These are phyloP conservation scores for Holcopasites calliopsidis DNA, from an alignment of 1,140 invertebrate genomes.

Conservation along the genomic window DNA sequence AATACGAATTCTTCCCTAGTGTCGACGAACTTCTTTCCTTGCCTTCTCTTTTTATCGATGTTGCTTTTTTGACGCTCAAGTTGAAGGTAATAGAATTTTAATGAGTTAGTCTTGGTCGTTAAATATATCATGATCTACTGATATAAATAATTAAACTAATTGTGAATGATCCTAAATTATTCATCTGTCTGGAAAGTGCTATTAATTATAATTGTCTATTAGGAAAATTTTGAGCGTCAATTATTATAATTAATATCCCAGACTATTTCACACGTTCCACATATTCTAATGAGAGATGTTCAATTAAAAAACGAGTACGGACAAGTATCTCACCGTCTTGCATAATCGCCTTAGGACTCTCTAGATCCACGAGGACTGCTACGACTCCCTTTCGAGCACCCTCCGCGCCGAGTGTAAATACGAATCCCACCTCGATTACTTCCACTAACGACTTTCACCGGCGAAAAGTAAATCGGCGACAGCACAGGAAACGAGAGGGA, in stretches of 20 bases:
- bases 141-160: too few species aligned
- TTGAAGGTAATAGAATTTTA: too few species aligned
- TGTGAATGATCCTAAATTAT: too few species aligned
- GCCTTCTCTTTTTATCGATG: too few species aligned
- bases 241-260: background rate
- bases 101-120: too few species aligned
- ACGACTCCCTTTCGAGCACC: constrained; percentile 34
- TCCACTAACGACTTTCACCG: constrained; percentile 36
- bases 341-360: constrained; percentile 31
- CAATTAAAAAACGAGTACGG: background rate
- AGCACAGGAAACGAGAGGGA: background rate
- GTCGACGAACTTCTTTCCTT: background rate
- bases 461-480: constrained; percentile 26
- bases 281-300: background rate
- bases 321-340: background rate
- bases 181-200: too few species aligned
- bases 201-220: background rate
- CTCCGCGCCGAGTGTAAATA: constrained; percentile 25
- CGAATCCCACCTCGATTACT: constrained; percentile 43
- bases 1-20: background rate
- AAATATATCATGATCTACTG: too few species aligned
- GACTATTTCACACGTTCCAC: background rate
- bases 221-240: too few species aligned
- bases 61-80: too few species aligned
- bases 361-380: constrained; percentile 1